phyloP scores from a whole-genome alignment of 1,140 invertebrate genomes.

The Caenorhabditis latens region DNA sequence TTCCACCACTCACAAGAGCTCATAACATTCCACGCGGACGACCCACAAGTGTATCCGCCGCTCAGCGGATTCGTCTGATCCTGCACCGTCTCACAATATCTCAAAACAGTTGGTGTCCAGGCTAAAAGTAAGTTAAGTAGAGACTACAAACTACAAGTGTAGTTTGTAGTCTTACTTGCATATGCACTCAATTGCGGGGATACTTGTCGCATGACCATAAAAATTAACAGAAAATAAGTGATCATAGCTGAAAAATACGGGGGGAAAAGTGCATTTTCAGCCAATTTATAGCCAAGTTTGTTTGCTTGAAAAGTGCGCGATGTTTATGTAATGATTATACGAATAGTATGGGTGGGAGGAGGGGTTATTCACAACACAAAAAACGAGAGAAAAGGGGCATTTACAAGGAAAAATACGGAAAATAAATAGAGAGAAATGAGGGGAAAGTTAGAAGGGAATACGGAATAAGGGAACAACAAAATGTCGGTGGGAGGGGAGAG shows the following conservation, averaged over 20 bases:
- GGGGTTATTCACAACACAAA: neutral
- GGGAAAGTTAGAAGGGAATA: neutral
- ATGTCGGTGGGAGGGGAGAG: neutral
- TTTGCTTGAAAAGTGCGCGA: neutral
- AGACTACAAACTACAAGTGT: neutral
- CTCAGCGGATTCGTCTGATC: neutral
- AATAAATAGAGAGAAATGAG: neutral
- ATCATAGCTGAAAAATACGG: too few relatives aligned
- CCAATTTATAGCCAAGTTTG: neutral
- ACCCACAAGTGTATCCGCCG: neutral
- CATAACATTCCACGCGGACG: neutral
- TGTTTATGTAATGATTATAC: neutral
- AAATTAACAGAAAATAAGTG: neutral
- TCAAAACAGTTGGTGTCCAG: neutral
- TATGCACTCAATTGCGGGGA: neutral
- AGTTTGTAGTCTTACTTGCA: neutral
- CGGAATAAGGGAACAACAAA: neutral
- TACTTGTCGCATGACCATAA: neutral
- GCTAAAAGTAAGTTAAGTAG: neutral
- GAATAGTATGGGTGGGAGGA: neutral
- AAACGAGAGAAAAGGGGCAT: neutral
- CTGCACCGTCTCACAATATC: neutral
- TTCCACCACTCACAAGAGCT: neutral
- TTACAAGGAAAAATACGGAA: conserved; percentile 3
- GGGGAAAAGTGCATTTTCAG: neutral